Evolutionary conservation across 2,888 invertebrate species (phyloP).

Genomic region (Boloria euphrosyne): DNA sequence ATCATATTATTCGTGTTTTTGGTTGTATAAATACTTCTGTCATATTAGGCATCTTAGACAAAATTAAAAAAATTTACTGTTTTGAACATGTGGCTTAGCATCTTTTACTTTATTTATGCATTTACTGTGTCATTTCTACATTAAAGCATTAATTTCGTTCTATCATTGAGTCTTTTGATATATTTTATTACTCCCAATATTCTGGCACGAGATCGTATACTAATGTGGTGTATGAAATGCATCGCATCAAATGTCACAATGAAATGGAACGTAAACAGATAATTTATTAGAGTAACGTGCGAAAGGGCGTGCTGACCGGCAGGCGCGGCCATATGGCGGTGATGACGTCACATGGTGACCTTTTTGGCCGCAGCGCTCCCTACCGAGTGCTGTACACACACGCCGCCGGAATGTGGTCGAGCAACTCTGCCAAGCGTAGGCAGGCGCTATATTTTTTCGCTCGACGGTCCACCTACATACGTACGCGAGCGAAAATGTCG

Average conservation of each 20-base stretch:
- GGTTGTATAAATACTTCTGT: conserved; percentile 8
- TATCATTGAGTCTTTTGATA: background rate
- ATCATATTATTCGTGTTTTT: conserved; percentile 44
- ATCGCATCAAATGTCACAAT: conserved; percentile 41
- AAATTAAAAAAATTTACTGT: too few relatives aligned
- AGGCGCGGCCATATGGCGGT: conserved; percentile 72
- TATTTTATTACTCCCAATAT: background rate
- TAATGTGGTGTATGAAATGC: background rate
- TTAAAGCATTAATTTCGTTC: background rate
- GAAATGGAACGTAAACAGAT: conserved; percentile 52
- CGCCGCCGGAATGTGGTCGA: conserved; percentile 80
- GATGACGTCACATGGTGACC: conserved; percentile 79
- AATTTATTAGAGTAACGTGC: conserved; percentile 54
- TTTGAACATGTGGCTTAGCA: background rate
- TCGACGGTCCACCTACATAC: conserved; percentile 76
- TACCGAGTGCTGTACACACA: conserved; percentile 66
- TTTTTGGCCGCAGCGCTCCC: conserved; percentile 72
- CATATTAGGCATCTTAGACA: too few relatives aligned
- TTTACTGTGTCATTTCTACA: background rate
- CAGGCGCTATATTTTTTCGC: conserved; percentile 79
- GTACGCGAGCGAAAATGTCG: conserved; percentile 83
- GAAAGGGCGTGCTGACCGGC: conserved; percentile 62
- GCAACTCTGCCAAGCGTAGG: conserved; percentile 79
- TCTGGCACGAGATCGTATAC: conserved; percentile 1
- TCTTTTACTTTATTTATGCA: background rate